Percentiles rank a stretch among this genome's conserved stretches.
These are phyloP conservation scores for Sturnira hondurensis DNA, from an alignment of 2,113 vertebrate genomes.

Conservation along the genomic window DNA sequence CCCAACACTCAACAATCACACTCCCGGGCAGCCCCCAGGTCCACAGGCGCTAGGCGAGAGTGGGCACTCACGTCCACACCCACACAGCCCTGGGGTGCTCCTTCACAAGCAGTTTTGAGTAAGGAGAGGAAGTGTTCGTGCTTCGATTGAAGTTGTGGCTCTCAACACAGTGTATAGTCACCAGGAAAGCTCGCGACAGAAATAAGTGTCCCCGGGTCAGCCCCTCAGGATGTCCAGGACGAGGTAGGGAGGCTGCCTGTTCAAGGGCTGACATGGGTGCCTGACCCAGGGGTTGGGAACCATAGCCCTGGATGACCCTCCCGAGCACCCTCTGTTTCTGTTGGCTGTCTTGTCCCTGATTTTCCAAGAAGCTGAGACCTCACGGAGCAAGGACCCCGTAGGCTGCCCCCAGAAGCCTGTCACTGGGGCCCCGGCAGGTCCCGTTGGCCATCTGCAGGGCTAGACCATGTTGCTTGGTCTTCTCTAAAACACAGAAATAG, in stretches of 20 bases:
- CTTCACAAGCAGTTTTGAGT: not conserved
- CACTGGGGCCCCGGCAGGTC: not conserved
- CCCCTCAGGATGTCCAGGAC: not conserved
- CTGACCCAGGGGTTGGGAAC: not conserved
- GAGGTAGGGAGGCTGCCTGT: not conserved
- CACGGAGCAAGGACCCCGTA: not conserved
- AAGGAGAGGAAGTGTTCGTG: not conserved
- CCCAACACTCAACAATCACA: not conserved
- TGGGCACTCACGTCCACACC: not conserved
- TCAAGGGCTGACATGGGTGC: not conserved
- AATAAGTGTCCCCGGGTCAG: not conserved
- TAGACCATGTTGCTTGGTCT: not conserved
- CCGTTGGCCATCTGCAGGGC: not conserved
- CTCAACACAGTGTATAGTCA: not conserved
- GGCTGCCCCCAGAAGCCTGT: not conserved
- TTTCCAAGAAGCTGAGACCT: not conserved
- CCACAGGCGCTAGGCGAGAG: not conserved
- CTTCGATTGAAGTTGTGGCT: not conserved
- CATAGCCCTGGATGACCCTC: not conserved
- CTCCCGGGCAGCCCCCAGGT: too few species aligned
- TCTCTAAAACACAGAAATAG: not conserved
- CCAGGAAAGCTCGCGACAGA: not conserved
- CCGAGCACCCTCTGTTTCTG: not conserved
- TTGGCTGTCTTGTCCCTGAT: not conserved
- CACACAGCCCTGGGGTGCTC: not conserved